These are phyloP conservation scores for Paracentrotus lividus DNA, from an alignment of 53 echinoderm and acorn worm genomes.

Conservation along the genomic window DNA sequence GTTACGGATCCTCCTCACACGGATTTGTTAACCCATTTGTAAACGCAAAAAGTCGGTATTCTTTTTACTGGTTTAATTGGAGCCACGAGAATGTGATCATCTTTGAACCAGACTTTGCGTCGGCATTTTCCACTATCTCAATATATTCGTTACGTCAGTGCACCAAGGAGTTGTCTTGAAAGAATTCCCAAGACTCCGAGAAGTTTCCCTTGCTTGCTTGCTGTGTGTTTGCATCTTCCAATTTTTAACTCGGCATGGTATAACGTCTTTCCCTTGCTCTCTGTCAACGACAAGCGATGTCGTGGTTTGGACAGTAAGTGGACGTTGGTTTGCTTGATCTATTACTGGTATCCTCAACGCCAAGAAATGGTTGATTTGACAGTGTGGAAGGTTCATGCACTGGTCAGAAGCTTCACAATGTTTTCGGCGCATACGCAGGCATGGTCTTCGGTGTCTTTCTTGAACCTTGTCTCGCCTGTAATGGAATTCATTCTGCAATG, in stretches of 20 bases:
- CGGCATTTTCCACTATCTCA: too few relatives aligned
- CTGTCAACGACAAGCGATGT: constrained; percentile 41
- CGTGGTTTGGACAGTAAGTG: neutral
- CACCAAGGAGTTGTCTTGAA: too few relatives aligned
- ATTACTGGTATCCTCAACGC: constrained; percentile 30
- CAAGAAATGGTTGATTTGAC: constrained; percentile 30
- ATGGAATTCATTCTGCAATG: constrained; percentile 41
- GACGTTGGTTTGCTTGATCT: constrained; percentile 34
- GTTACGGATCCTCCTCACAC: too few relatives aligned
- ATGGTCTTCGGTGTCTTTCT: neutral
- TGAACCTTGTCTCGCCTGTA: constrained; percentile 1
- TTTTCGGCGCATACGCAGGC: neutral
- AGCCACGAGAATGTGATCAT: too few relatives aligned
- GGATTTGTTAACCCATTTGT: too few relatives aligned
- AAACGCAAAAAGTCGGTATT: too few relatives aligned
- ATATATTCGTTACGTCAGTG: too few relatives aligned
- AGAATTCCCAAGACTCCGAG: neutral
- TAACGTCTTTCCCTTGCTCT: neutral
- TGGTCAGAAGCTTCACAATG: neutral
- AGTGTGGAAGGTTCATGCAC: neutral
- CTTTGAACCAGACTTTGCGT: too few relatives aligned
- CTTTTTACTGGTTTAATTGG: too few relatives aligned
- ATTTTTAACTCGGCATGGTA: neutral
- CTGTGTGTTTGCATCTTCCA: neutral
- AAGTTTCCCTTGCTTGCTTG: neutral